These are phyloP conservation scores for Peromyscus melanophrys DNA, from an alignment of 2,797 vertebrate species.

Conservation along the genomic window DNA sequence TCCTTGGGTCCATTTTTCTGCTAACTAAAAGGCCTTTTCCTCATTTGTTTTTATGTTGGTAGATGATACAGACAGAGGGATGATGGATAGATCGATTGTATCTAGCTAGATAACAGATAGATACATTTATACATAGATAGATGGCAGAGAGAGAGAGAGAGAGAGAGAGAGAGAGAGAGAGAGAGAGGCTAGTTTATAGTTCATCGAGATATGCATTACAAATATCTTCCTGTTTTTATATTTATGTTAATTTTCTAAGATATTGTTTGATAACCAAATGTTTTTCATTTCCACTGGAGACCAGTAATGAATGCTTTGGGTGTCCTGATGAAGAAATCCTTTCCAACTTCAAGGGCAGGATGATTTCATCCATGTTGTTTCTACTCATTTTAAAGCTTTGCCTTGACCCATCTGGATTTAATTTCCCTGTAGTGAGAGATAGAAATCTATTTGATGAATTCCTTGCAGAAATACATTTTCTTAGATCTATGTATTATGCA, in stretches of 20 bases:
- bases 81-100: not conserved
- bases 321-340: constrained; percentile 50
- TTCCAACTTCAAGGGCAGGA: constrained; percentile 37
- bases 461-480: constrained; percentile 13
- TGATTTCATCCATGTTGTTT: constrained; percentile 18
- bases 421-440: constrained; percentile 64
- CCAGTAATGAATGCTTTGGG: not conserved
- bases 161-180: no score
- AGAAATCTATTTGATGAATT: constrained; percentile 45
- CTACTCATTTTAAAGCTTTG: constrained; percentile 38
- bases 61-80: no score
- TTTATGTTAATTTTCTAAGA: not conserved
- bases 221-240: not conserved
- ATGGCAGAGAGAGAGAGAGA: not conserved
- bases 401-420: constrained; percentile 72
- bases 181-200: no score
- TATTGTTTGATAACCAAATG: constrained; percentile 33
- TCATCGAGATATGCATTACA: not conserved
- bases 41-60: not conserved
- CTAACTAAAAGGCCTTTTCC: not conserved
- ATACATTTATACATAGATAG: not conserved
- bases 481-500: not conserved
- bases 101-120: not conserved
- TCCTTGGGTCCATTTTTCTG: not conserved
- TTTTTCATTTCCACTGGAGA: constrained; percentile 30